These are phyloP conservation scores for Pseudococcus longispinus DNA, from an alignment of 2,888 invertebrate species.

Conservation along the genomic window DNA sequence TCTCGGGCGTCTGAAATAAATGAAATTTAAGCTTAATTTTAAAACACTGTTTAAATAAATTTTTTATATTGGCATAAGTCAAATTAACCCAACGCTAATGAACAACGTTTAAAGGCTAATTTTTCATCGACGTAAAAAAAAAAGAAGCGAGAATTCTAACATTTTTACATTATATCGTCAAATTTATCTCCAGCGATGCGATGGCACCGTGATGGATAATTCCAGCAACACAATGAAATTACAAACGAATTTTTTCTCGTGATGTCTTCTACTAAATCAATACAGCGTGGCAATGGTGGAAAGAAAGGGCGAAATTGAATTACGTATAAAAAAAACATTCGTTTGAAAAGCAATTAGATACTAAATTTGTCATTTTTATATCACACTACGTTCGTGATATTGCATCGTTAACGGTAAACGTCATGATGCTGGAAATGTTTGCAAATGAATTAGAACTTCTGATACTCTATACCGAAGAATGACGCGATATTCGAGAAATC, in stretches of 20 bases:
- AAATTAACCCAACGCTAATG: not conserved
- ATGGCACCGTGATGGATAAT: not conserved
- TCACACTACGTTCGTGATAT: not conserved
- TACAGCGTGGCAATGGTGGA: no score
- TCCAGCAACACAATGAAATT: not conserved
- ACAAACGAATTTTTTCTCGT: not conserved
- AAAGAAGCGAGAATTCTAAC: not conserved
- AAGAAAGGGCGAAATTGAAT: no score
- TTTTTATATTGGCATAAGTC: constrained; percentile 20
- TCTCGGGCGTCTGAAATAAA: constrained; percentile 53
- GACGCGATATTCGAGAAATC: not conserved
- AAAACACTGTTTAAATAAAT: not conserved
- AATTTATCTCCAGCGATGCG: not conserved
- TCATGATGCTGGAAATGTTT: not conserved
- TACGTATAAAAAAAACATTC: not conserved
- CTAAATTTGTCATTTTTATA: not conserved
- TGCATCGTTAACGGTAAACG: not conserved
- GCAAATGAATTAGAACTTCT: not conserved
- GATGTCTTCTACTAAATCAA: not conserved
- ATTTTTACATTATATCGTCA: not conserved
- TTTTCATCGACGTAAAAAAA: not conserved
- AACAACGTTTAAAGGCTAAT: not conserved
- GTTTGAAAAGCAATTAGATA: not conserved
- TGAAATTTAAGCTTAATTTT: constrained; percentile 36
- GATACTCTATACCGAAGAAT: not conserved